Percentiles rank a stretch among this genome's conserved stretches.
Conservation (phyloP, 2,113 vertebrate species). For the Gorsachius goisagi region DNA sequence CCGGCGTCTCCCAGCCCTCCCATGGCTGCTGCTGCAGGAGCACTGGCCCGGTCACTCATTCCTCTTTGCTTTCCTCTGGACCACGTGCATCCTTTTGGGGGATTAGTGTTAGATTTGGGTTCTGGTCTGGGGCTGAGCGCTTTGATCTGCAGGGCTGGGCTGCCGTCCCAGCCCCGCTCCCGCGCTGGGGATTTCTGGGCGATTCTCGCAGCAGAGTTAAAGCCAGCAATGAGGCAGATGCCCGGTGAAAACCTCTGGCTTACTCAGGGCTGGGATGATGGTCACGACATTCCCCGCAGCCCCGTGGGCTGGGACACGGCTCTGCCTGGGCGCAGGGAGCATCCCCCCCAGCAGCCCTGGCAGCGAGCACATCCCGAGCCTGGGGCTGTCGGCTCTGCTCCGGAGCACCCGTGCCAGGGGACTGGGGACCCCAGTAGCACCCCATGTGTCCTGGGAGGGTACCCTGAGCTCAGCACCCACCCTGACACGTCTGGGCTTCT, state of each 20-base stretch:
- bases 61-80: not conserved
- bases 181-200: not conserved
- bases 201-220: not conserved
- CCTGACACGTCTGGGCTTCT: not conserved
- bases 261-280: not conserved
- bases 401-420: not conserved
- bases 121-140: not conserved
- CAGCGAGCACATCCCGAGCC: not conserved
- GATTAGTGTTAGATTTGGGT: not conserved
- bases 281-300: not conserved
- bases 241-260: not conserved
- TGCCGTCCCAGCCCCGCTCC: not conserved
- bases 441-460: not conserved
- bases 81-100: not conserved
- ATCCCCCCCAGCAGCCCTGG: not conserved
- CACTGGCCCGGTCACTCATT: rapidly evolving
- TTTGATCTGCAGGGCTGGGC: not conserved
- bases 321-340: not conserved
- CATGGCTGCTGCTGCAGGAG: not conserved
- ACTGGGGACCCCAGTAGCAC: not conserved
- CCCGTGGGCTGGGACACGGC: not conserved
- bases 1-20: not conserved
- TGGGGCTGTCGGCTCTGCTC: not conserved
- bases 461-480: not conserved
- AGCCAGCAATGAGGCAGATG: not conserved